Base-by-base conservation (phyloP, 23 tunicate species). In the Phallusia fumigata region DNA sequence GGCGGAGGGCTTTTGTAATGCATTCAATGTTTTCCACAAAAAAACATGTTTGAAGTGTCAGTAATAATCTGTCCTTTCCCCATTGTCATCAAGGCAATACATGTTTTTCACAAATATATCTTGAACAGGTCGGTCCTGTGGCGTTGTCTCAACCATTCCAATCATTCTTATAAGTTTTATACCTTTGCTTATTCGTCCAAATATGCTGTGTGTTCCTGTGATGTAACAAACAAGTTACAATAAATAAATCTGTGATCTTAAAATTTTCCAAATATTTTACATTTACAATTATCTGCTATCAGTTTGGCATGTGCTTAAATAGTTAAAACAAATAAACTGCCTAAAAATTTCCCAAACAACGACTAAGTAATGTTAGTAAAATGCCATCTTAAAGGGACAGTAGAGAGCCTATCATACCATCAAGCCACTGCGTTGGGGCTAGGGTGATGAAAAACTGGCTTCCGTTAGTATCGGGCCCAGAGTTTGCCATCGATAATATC, bases 341-440 rank as follows among this genome's bases (percentile, higher is more conserved):
- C 19, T 74, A 22, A 22, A 19, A 0, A n/a, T 19, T 19, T n/a
- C 31, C 26, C 69, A 58, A 0, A 21, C n/a, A 58, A 0, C n/a
- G n/a, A n/a, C n/a, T n/a, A n/a, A n/a, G n/a, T n/a, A n/a, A n/a
- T n/a, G n/a, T n/a, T n/a, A n/a, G n/a, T n/a, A n/a, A n/a, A n/a
- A n/a, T n/a, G n/a, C n/a, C n/a, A n/a, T n/a, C n/a, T n/a, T n/a
- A 24, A 74, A 31, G 26, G 26, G 13, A 76, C 28, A 24, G 3
- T 36, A 45, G 64, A 28, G 8, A 24, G 30, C 45, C 0, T 11
- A 19, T 32, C 91, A 85, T 82, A 84, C 95, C 97, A 81, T 97
- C 99, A 0, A 97, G 86, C 95, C 95, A 90, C 83, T 88, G 99
- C 0, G 99, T 97, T 28, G 99, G 99, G 24, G 99, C 99, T 0